Conservation (phyloP, 2,797 vertebrate species). For the Helicolenus hilgendorfi region DNA sequence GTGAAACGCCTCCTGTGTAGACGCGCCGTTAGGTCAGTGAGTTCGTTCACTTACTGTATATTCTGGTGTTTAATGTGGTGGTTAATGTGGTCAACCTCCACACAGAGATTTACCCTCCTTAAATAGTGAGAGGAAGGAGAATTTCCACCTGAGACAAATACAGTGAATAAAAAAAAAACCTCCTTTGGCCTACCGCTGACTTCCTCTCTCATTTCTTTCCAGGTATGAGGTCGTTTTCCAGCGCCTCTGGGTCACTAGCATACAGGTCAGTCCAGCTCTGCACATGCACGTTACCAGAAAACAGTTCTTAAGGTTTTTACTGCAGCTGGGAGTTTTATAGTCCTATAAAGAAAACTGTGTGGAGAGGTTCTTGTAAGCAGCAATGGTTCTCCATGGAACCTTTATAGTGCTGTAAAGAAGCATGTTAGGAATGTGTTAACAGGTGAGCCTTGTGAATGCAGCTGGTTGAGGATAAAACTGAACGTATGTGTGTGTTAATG, state of each 20-base stretch:
- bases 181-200: constrained; percentile 8
- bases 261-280: constrained; percentile 91
- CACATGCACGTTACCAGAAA: constrained; percentile 4
- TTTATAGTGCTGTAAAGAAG: constrained; percentile 29
- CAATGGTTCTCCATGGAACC: constrained; percentile 1
- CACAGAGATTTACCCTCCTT: background rate
- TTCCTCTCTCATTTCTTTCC: constrained; percentile 59
- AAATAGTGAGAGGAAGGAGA: background rate
- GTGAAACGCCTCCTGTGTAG: background rate
- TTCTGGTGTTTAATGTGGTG: background rate
- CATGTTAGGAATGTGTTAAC: constrained; percentile 24
- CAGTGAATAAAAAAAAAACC: background rate
- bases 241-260: constrained; percentile 88
- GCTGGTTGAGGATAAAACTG: constrained; percentile 10
- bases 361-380: background rate
- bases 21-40: background rate
- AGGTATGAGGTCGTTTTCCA: constrained; percentile 90
- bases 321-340: constrained; percentile 28
- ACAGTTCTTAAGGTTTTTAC: background rate
- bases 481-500: constrained; percentile 28
- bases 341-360: constrained; percentile 28
- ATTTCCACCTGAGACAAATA: background rate
- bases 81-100: background rate
- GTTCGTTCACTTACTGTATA: background rate
- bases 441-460: constrained; percentile 3